Evolutionary conservation across 2,888 invertebrate species (phyloP), one percentile per base, ranked within the genome.

Genomic region (Urechis unicinctus): DNA sequence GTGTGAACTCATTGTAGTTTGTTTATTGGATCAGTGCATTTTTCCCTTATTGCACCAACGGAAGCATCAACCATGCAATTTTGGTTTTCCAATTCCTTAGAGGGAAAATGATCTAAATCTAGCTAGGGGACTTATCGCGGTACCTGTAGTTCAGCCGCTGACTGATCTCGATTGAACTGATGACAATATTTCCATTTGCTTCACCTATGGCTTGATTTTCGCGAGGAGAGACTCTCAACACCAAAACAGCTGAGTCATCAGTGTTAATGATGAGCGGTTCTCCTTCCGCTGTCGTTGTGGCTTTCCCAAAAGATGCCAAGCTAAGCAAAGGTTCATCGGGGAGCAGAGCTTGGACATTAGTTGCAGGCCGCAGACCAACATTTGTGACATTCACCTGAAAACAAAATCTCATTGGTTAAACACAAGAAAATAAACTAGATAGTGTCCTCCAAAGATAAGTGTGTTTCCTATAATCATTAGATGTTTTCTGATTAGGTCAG

Each of bases 351-450:
- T 24, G 48, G 1, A 66, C 53, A 60, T 59, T 55, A 21, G 47
- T 59, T 2, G 67, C 66, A 6, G 57, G 31, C 1, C 62, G 56
- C n/a, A 61, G 54, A 41, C 67, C 67, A 29, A 50, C 50, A 47
- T 67, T 67, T 21, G 56, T 59, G 2, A 67, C 50, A 22, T 53
- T 54, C 3, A 66, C 46, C 29, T 66, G 57, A 29, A 62, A 46
- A 6, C 53, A 29, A 25, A 46, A 53, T 50, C 54, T 60, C 17
- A 44, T 56, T 21, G n/a, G 58, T 61, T 9, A 61, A 52, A 17
- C 57, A 46, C 13, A 62, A 41, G 44, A 5, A 30, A 22, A 25
- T n/a, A 28, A 50, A 24, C n/a, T n/a, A n/a, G n/a, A n/a, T n/a
- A n/a, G n/a, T n/a, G n/a, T n/a, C n/a, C n/a, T n/a, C n/a, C n/a